phyloP scores from a whole-genome alignment of 2,888 invertebrate genomes.

The Priocnemis perturbator region DNA sequence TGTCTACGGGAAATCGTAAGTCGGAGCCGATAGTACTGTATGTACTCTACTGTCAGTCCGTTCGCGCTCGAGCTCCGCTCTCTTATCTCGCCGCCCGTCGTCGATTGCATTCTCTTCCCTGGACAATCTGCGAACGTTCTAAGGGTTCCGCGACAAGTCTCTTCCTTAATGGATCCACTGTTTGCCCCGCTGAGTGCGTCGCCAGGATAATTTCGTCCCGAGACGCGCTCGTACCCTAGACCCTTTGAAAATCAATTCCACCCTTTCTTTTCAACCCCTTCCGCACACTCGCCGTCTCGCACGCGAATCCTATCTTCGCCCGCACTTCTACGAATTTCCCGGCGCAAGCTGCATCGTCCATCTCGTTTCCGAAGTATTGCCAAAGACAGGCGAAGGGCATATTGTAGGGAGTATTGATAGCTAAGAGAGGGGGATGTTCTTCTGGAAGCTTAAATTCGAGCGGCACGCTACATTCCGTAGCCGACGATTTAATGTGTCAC shows the following conservation, averaged over 20 bases:
- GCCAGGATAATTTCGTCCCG: slow-evolving; percentile 38
- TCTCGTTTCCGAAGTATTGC: too few relatives aligned
- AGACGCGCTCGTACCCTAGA: slow-evolving; percentile 15
- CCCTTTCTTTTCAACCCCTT: background rate
- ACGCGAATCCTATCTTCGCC: slow-evolving; percentile 8
- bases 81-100: too few relatives aligned
- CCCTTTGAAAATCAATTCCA: slow-evolving; percentile 48
- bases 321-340: slow-evolving; percentile 36
- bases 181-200: slow-evolving; percentile 59
- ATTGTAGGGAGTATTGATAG: too few relatives aligned
- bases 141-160: slow-evolving; percentile 36
- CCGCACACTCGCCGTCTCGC: background rate
- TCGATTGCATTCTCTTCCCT: too few relatives aligned
- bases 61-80: background rate
- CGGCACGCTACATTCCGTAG: too few relatives aligned
- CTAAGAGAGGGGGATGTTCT: too few relatives aligned
- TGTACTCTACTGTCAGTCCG: too few relatives aligned
- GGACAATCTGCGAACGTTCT: slow-evolving; percentile 51
- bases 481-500: too few relatives aligned
- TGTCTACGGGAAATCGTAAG: too few relatives aligned
- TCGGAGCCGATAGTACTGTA: too few relatives aligned
- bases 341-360: slow-evolving; percentile 19
- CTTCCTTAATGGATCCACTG: slow-evolving; percentile 63
- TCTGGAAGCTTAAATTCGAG: too few relatives aligned
- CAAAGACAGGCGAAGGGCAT: too few relatives aligned